Base-by-base conservation (phyloP, 2,888 invertebrate species). In the Eupithecia vulgata region DNA sequence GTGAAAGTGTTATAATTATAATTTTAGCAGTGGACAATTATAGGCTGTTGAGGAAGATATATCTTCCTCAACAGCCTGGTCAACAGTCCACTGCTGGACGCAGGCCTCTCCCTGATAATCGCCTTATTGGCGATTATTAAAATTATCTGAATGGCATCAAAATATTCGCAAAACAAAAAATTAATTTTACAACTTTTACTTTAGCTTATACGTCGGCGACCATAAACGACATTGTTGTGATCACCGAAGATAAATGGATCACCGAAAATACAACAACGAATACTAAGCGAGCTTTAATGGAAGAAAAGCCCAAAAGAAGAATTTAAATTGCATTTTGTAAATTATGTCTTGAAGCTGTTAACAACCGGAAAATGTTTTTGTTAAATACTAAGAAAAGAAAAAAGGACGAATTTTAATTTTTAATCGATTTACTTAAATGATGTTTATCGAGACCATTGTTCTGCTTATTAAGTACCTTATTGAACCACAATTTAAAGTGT, bases 61-160 rank as follows among this genome's bases (percentile, higher is more conserved):
- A n/a, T n/a, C n/a, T n/a, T n/a, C n/a, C n/a, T n/a, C n/a, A n/a
- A n/a, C n/a, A n/a, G n/a, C n/a, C n/a, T n/a, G n/a, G n/a, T n/a
- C n/a, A n/a, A n/a, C n/a, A n/a, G n/a, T n/a, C n/a, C n/a, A n/a
- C n/a, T n/a, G n/a, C n/a, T n/a, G n/a, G n/a, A n/a, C n/a, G n/a
- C n/a, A n/a, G n/a, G n/a, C n/a, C n/a, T n/a, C n/a, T n/a, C n/a
- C n/a, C n/a, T n/a, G n/a, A n/a, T n/a, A n/a, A n/a, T n/a, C n/a
- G n/a, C n/a, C n/a, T n/a, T n/a, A n/a, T n/a, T n/a, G n/a, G n/a
- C n/a, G n/a, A n/a, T n/a, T n/a, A n/a, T n/a, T n/a, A 70, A 45
- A 76, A 73, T 74, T 67, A 70, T 74, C 73, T 73, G 74, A 73
- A 75, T 76, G 73, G 42, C 66, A 66, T 74, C 62, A 40, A 65